phyloP scores from a whole-genome alignment of 2,797 vertebrate genomes.

The Melopsittacus undulatus region DNA sequence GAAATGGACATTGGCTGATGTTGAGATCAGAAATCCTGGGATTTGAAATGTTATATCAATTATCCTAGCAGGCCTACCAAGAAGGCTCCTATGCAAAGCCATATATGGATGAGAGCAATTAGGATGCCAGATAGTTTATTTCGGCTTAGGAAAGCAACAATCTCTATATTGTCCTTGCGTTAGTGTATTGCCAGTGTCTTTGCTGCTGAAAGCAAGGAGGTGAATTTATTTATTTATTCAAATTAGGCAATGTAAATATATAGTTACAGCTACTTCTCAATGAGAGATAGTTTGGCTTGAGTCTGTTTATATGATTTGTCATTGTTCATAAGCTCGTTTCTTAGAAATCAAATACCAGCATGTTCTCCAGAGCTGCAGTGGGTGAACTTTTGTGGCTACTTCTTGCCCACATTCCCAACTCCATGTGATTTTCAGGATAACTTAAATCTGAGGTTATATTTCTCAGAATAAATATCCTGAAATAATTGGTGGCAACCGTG shows the following conservation, averaged over 20 bases:
- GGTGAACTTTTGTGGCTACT: background rate
- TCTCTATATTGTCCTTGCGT: background rate
- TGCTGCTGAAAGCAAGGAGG: background rate
- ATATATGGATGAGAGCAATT: background rate
- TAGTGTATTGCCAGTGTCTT: background rate
- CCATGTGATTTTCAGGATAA: background rate
- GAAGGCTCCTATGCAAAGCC: background rate
- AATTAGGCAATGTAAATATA: background rate
- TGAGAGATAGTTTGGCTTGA: background rate
- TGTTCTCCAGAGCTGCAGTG: background rate
- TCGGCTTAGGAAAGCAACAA: background rate
- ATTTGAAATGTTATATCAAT: background rate
- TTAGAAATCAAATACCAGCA: background rate
- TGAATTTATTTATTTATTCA: background rate
- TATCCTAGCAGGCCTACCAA: background rate
- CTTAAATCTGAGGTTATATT: background rate
- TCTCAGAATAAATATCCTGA: background rate
- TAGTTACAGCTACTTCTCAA: background rate
- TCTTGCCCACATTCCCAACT: fast-evolving
- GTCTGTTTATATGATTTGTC: background rate
- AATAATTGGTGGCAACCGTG: background rate
- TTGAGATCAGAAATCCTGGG: background rate
- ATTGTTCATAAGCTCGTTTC: background rate
- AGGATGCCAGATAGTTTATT: background rate
- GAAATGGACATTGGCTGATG: background rate